A percentile compares a stretch with the other conserved stretches of the same genome.
Evolutionary conservation across 2,888 invertebrate species (phyloP).

Genomic region (Zhuqinia jingwanae): DNA sequence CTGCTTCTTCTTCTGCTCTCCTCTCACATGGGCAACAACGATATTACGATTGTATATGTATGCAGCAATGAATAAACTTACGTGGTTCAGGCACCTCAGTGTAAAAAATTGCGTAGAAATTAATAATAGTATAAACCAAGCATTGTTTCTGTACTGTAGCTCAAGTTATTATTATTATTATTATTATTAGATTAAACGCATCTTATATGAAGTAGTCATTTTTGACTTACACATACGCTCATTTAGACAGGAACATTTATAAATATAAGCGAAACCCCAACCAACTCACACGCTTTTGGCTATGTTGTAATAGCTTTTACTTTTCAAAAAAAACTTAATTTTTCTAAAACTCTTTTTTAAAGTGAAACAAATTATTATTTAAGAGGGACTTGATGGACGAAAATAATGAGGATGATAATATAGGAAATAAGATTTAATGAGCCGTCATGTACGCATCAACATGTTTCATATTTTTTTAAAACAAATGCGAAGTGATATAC

Average conservation of each 20-base stretch:
- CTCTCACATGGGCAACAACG: neutral
- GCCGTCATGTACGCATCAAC: slow-evolving; percentile 63
- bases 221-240: neutral
- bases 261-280: neutral
- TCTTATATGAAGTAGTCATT: neutral
- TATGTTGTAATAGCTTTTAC: neutral
- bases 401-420: neutral
- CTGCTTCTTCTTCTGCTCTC: neutral
- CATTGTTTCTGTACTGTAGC: neutral
- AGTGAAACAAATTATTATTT: neutral
- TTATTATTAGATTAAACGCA: slow-evolving; percentile 18
- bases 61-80: too few relatives aligned
- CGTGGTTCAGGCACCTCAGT: neutral
- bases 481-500: too few relatives aligned
- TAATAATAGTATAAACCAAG: too few relatives aligned
- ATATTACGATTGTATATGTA: neutral
- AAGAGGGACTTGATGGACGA: too few relatives aligned
- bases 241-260: neutral
- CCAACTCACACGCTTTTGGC: too few relatives aligned
- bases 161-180: neutral
- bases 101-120: neutral
- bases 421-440: slow-evolving; percentile 56
- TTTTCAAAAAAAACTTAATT: neutral
- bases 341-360: too few relatives aligned
- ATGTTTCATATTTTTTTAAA: slow-evolving; percentile 28